A percentile compares a stretch with the other conserved stretches of the same genome.
These are phyloP conservation scores for Pandemis corylana DNA, from an alignment of 2,888 invertebrate genomes.

Conservation along the genomic window DNA sequence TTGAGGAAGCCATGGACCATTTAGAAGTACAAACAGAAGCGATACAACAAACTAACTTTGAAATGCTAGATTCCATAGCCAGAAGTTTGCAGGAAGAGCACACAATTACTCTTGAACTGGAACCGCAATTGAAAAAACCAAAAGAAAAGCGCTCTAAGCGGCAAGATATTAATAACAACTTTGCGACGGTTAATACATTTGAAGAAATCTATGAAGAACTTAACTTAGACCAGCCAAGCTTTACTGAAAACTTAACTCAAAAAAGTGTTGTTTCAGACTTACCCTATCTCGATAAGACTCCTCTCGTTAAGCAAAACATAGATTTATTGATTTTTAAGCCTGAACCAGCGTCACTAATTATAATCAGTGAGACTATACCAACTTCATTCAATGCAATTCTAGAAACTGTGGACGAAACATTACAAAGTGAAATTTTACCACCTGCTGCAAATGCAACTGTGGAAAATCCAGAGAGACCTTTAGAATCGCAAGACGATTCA, in stretches of 20 bases:
- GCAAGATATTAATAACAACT: conserved; percentile 71
- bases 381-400: conserved; percentile 58
- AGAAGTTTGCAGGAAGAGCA: conserved; percentile 76
- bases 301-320: conserved; percentile 53
- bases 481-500: conserved; percentile 19
- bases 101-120: conserved; percentile 58
- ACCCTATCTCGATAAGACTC: conserved; percentile 22
- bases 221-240: conserved; percentile 6
- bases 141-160: conserved; percentile 43
- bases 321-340: conserved; percentile 52
- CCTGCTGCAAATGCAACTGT: not conserved
- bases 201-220: conserved; percentile 79
- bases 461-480: conserved; percentile 9
- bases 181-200: conserved; percentile 69
- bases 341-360: conserved; percentile 52
- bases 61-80: conserved; percentile 78
- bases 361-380: conserved; percentile 57
- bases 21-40: conserved; percentile 71
- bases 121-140: conserved; percentile 40
- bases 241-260: not conserved
- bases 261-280: not conserved
- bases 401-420: conserved; percentile 52
- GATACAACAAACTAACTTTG: conserved; percentile 73
- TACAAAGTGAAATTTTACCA: not conserved
- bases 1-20: conserved; percentile 81